Percentiles rank a stretch among this genome's conserved stretches.
phyloP scores from a whole-genome alignment of 2,113 vertebrate genomes.

The Notechis scutatus region DNA sequence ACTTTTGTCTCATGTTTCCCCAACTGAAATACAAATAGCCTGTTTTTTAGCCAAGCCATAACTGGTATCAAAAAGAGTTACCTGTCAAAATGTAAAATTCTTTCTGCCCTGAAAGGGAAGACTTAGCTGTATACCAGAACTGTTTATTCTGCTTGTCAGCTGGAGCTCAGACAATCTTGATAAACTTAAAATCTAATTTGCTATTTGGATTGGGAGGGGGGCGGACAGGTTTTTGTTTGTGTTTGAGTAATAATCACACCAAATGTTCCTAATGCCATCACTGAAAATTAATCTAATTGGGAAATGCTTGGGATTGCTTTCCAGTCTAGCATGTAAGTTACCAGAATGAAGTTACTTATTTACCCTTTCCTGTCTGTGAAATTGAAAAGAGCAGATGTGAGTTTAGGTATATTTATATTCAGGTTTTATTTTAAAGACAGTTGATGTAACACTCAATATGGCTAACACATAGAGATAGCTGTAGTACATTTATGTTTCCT shows the following conservation, averaged over 20 bases:
- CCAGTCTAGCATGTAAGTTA: not conserved
- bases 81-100: not conserved
- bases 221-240: slow-evolving; percentile 29
- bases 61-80: not conserved
- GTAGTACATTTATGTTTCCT: not conserved
- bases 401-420: not conserved
- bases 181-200: slow-evolving; percentile 7
- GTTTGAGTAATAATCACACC: slow-evolving; percentile 18
- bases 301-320: not conserved
- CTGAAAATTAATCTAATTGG: slow-evolving; percentile 31
- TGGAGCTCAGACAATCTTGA: slow-evolving; percentile 11
- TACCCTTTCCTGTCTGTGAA: not conserved
- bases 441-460: not conserved
- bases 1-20: no score
- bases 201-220: not conserved
- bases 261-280: slow-evolving; percentile 40
- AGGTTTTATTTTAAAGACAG: not conserved
- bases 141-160: not conserved
- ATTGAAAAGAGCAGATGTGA: not conserved
- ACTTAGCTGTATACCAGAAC: not conserved
- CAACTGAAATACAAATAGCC: no score
- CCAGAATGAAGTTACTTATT: accelerated
- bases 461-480: not conserved
- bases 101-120: not conserved
- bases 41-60: not conserved